These are phyloP conservation scores for Drosophila stalkeri DNA, from an alignment of 2,888 invertebrate species.

Conservation along the genomic window DNA sequence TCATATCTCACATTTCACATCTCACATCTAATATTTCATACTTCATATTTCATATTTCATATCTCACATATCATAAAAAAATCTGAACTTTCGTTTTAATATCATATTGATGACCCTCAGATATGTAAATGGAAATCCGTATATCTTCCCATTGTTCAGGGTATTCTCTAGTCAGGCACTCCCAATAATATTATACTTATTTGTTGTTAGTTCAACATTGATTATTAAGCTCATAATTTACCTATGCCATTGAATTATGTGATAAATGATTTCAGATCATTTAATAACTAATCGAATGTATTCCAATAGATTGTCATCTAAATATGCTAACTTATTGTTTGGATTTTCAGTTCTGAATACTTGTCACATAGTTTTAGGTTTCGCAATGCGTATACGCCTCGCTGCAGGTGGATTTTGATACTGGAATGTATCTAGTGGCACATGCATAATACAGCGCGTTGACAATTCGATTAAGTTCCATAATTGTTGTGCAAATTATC, in stretches of 20 bases:
- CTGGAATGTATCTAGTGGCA: conserved; percentile 12
- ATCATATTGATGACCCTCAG: too few relatives aligned
- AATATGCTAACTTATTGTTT: conserved; percentile 1
- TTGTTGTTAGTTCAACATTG: not conserved
- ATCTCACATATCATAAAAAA: too few relatives aligned
- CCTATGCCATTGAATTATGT: not conserved
- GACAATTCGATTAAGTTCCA: conserved; percentile 80
- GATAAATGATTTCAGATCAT: not conserved
- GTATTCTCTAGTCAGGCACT: not conserved
- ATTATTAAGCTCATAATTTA: not conserved
- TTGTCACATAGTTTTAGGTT: conserved; percentile 14
- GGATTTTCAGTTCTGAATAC: not conserved
- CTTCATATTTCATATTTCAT: too few relatives aligned
- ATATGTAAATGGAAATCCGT: too few relatives aligned
- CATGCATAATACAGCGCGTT: conserved; percentile 45
- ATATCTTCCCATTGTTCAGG: not conserved
- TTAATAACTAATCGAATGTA: conserved; percentile 6
- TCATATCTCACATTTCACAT: too few relatives aligned
- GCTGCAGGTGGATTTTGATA: conserved; percentile 11
- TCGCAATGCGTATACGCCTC: conserved; percentile 50
- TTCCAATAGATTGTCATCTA: conserved; percentile 10
- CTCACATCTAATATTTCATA: too few relatives aligned
- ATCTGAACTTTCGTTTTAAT: too few relatives aligned
- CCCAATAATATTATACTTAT: too few relatives aligned
- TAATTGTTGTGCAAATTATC: conserved; percentile 78